Evolutionary conservation across 1,140 invertebrate genomes (phyloP).

Genomic region (Zaprionus inermis): DNA sequence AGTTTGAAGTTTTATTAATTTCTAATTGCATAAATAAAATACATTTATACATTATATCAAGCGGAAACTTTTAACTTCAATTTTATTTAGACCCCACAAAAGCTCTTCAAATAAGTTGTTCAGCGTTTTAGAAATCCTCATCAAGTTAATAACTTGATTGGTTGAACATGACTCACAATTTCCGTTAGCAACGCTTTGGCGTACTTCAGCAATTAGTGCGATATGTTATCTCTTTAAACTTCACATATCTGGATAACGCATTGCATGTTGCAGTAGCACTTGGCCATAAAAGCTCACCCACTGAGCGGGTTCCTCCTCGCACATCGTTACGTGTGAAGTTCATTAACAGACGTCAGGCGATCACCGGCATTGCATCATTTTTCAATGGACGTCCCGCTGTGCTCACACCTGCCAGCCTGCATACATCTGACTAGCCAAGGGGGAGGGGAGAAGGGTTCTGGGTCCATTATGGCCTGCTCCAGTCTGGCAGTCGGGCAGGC

Average conservation of each 20-base stretch:
- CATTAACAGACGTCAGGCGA: conserved; percentile 55
- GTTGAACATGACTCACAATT: neutral
- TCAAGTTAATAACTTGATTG: neutral
- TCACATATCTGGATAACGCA: neutral
- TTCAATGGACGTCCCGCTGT: conserved; percentile 39
- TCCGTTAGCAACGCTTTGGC: neutral
- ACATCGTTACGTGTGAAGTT: conserved; percentile 48
- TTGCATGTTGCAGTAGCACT: conserved; percentile 14
- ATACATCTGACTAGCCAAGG: neutral
- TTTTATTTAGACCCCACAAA: neutral
- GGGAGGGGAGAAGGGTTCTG: neutral
- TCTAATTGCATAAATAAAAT: neutral
- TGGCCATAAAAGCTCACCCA: conserved; percentile 7
- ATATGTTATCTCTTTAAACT: conserved; percentile 5
- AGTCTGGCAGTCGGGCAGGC: neutral
- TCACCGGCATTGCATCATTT: conserved; percentile 53
- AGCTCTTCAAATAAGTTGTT: neutral
- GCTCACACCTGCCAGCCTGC: conserved; percentile 16
- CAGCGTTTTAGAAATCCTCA: neutral
- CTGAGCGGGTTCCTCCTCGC: neutral
- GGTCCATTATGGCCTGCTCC: conserved; percentile 49
- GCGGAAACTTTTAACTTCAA: neutral
- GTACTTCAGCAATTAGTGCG: neutral
- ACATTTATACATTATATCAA: neutral
- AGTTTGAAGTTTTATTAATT: too few relatives aligned